Evolutionary conservation across 1,140 invertebrate genomes (phyloP), one percentile per base, ranked within the genome.

Genomic region (Triops longicaudatus): DNA sequence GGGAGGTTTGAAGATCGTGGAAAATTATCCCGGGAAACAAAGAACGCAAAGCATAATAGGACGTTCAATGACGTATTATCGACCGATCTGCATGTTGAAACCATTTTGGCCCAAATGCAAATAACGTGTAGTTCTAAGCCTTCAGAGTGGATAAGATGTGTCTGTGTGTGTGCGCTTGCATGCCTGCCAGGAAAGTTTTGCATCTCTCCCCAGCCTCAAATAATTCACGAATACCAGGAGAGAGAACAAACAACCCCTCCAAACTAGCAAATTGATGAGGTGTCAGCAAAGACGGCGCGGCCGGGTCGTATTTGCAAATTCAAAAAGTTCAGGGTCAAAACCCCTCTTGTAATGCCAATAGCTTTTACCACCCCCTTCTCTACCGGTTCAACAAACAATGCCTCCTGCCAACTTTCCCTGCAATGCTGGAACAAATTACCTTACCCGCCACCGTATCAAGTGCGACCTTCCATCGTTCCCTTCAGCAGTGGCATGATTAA

Each of bases 81-180:
- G 50, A 63, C 50, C 50, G 50, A 63, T 63, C 50, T 63, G 14
- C 50, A 63, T 63, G 17, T 63, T 22, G 17, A 63, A 63, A 63
- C 50, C 50, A 63, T 63, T 63, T 63, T 63, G 50, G 50, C 50
- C 50, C 22, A 63, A 63, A 63, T 63, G 50, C 50, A 63, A 63
- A 63, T 63, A 63, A 63, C 50, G 22, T 63, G 50, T 63, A 63
- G 22, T 63, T 63, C 50, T 22, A 63, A 63, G n/a, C 17, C 17
- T 63, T 17, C 31, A 37, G 31, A 37, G 31, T 37, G 31, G 31
- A 37, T 37, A 37, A 37, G 31, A 37, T 37, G 31, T 37, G 31
- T 37, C 31, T 37, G 31, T 37, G 31, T 37, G 31, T 7, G 31
- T n/a, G n/a, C n/a, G n/a, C n/a, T 37, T 37, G 31, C 31, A 37